Evolutionary conservation across 2,888 invertebrate genomes (phyloP), one percentile per base, ranked within the genome.

Genomic region (Eulithis prunata): DNA sequence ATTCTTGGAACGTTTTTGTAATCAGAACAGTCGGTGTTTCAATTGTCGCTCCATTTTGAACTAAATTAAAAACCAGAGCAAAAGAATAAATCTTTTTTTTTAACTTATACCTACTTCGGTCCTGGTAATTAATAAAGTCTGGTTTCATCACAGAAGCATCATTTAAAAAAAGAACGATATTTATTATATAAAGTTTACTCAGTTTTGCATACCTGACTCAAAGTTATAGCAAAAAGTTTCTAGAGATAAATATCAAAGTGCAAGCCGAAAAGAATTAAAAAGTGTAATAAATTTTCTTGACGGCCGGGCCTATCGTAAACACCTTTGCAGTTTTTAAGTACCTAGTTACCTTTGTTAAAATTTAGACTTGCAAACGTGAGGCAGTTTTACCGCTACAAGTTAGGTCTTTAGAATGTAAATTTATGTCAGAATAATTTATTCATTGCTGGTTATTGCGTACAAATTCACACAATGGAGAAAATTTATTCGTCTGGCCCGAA

Each of bases 391-490:
- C 71, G 66, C 71, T 72, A 77, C 78, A 79, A 80, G 78, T 78
- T 78, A 81, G 78, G 78, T 76, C 75, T 75, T 74, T 76, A 74
- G 74, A 79, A 81, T 82, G 77, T 80, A 81, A 85, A 85, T 85
- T 85, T 81, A 79, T 78, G 78, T 79, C 78, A 80, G 78, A 75
- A 83, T 83, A 85, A 86, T 85, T 84, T 84, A 86, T 87, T 86
- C 83, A 86, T 85, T 82, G 85, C 80, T 75, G 79, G 80, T 81
- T 85, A 86, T 86, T 83, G 78, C 78, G 79, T 80, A 80, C 78
- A 82, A 84, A 85, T 84, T 84, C 82, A 79, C 78, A 86, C 85
- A 87, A 86, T 82, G 80, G 80, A 67, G 74, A 63, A 76, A 87
- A 87, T 85, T 85, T 85, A 86, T 87, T 84, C 85, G 79, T 78